phyloP scores from a whole-genome alignment of 2,888 invertebrate species.

The Scaptomyza flava region DNA sequence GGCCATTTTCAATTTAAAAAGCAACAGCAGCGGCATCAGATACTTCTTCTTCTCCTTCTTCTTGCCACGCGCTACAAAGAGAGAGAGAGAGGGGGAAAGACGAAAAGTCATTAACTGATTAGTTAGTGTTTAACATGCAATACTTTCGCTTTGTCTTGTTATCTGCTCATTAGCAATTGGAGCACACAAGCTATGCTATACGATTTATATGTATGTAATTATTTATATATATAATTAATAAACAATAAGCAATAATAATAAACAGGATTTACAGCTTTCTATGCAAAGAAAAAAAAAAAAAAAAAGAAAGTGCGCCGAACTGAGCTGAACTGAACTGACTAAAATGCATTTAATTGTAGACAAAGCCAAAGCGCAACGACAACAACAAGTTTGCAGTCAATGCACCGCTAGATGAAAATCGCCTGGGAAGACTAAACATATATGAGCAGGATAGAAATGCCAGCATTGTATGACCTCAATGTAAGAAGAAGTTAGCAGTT shows the following conservation, averaged over 20 bases:
- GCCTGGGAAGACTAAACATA: conserved; percentile 17
- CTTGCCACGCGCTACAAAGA: conserved; percentile 89
- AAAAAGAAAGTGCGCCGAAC: conserved; percentile 76
- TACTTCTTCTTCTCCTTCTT: conserved; percentile 92
- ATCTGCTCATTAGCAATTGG: conserved; percentile 73
- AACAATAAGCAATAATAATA: conserved; percentile 12
- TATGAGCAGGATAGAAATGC: conserved; percentile 18
- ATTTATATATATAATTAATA: conserved; percentile 49
- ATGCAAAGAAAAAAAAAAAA: conserved; percentile 17
- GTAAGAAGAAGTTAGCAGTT: conserved; percentile 26
- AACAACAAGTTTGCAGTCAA: conserved; percentile 63
- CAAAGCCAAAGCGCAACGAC: conserved; percentile 8
- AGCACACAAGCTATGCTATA: conserved; percentile 36
- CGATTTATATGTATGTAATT: no score
- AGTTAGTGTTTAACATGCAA: conserved; percentile 45
- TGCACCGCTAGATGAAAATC: conserved; percentile 66
- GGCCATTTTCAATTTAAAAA: conserved; percentile 92
- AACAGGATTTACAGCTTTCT: conserved; percentile 78
- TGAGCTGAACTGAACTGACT: conserved; percentile 29
- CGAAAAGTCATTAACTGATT: conserved; percentile 16
- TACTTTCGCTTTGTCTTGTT: conserved; percentile 72
- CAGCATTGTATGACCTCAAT: conserved; percentile 69
- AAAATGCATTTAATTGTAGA: conserved; percentile 71
- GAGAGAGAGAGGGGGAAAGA: background rate
- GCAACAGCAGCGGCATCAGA: conserved; percentile 90